Evolutionary conservation across 1,140 invertebrate genomes (phyloP).

Genomic region (Caenorhabditis remanei): DNA sequence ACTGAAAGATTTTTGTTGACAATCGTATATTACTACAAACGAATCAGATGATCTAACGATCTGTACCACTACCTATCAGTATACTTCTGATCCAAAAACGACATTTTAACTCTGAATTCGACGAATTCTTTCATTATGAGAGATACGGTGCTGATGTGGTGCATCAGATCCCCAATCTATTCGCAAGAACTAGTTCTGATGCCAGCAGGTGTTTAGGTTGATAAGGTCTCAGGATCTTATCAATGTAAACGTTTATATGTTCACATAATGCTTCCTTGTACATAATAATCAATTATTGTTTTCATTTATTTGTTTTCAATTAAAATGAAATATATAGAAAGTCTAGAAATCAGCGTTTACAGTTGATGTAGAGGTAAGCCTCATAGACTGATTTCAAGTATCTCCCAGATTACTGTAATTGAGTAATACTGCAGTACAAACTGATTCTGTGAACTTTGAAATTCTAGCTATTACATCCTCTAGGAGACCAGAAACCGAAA

Average conservation of each 20-base stretch:
- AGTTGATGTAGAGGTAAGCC: too few relatives aligned
- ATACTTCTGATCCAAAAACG: neutral
- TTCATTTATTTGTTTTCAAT: neutral
- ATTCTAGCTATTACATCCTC: too few relatives aligned
- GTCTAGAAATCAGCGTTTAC: too few relatives aligned
- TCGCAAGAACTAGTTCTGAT: neutral
- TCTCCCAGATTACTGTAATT: too few relatives aligned
- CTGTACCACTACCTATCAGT: neutral
- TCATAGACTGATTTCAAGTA: too few relatives aligned
- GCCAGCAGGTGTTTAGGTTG: conserved; percentile 9
- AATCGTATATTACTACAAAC: neutral
- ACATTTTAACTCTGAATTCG: neutral
- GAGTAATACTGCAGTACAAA: too few relatives aligned
- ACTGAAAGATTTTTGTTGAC: neutral
- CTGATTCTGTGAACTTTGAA: too few relatives aligned
- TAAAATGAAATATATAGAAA: too few relatives aligned
- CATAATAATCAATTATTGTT: neutral
- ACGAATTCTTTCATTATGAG: neutral
- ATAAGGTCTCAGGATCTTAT: conserved; percentile 45
- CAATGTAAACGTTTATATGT: neutral
- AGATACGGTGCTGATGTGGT: conserved; percentile 9
- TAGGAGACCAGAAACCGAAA: too few relatives aligned
- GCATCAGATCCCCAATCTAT: conserved; percentile 6
- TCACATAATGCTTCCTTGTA: neutral
- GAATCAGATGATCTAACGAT: neutral